Conservation (phyloP, 2,113 vertebrate species). For the Ibidorhyncha struthersii region DNA sequence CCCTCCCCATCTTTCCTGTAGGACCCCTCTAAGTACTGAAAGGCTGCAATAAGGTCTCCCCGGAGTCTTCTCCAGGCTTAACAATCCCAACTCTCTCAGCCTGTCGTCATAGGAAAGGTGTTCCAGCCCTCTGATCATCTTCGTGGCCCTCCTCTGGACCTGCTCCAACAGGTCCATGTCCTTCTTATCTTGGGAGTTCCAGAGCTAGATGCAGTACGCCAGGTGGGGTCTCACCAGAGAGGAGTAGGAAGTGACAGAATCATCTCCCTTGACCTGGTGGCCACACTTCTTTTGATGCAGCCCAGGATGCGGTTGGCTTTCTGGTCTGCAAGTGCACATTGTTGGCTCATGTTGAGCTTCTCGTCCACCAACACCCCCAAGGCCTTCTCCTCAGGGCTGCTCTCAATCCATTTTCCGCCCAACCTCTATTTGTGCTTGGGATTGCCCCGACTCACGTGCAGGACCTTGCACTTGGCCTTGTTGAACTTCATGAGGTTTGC, state of each 20-base stretch:
- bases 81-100: background rate
- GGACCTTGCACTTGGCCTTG: background rate
- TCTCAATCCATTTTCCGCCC: background rate
- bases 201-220: background rate
- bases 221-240: background rate
- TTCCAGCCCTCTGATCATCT: background rate
- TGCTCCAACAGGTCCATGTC: background rate
- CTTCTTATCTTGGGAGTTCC: background rate
- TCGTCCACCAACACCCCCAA: background rate
- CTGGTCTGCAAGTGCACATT: background rate
- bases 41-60: background rate
- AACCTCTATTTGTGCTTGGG: background rate
- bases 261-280: background rate
- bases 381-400: background rate
- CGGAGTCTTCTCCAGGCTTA: background rate
- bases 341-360: background rate
- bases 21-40: background rate
- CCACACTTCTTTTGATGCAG: background rate
- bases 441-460: background rate
- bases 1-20: background rate
- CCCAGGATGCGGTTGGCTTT: background rate
- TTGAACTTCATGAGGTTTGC: background rate
- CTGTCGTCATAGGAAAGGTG: background rate
- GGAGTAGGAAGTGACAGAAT: background rate
- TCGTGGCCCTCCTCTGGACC: background rate